These are phyloP conservation scores for Branchinecta sandiegonensis DNA, from an alignment of 2,888 invertebrate species.

Conservation along the genomic window DNA sequence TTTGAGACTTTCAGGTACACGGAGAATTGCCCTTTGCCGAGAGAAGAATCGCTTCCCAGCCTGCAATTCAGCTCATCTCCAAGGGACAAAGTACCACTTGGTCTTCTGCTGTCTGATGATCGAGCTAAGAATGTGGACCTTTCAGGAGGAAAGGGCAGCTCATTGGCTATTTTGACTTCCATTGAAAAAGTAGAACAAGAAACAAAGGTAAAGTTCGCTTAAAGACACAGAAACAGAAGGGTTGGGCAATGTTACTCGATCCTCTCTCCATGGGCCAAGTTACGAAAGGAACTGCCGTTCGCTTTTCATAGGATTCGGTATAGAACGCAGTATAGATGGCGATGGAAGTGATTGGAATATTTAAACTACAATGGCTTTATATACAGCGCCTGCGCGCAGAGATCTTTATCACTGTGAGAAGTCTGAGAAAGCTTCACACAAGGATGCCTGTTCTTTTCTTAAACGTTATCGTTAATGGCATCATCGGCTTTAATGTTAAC, in stretches of 20 bases:
- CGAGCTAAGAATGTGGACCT: slow-evolving; percentile 40
- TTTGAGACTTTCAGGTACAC: neutral
- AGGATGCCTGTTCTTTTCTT: neutral
- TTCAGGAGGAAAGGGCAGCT: slow-evolving; percentile 65
- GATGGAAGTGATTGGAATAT: neutral
- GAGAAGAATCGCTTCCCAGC: slow-evolving; percentile 21
- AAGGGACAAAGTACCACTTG: slow-evolving; percentile 23
- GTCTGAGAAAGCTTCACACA: too few relatives aligned
- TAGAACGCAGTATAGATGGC: slow-evolving; percentile 16
- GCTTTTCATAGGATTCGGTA: slow-evolving; percentile 3
- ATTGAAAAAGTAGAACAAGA: slow-evolving; percentile 29
- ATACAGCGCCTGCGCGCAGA: too few relatives aligned
- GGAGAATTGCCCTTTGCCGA: slow-evolving; percentile 20
- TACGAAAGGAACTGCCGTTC: neutral
- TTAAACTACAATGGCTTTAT: too few relatives aligned
- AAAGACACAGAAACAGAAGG: slow-evolving; percentile 35
- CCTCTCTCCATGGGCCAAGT: too few relatives aligned
- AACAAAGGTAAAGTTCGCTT: slow-evolving; percentile 20
- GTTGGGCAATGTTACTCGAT: slow-evolving; percentile 29
- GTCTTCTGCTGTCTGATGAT: slow-evolving; percentile 37
- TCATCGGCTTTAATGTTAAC: neutral
- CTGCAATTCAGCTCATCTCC: slow-evolving; percentile 15
- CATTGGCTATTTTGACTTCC: slow-evolving; percentile 47
- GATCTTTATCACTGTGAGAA: too few relatives aligned
- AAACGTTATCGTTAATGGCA: neutral